Evolutionary conservation across 1,140 invertebrate species (phyloP), one percentile per base, ranked within the genome.

Genomic region (Leptoteleia sp.): DNA sequence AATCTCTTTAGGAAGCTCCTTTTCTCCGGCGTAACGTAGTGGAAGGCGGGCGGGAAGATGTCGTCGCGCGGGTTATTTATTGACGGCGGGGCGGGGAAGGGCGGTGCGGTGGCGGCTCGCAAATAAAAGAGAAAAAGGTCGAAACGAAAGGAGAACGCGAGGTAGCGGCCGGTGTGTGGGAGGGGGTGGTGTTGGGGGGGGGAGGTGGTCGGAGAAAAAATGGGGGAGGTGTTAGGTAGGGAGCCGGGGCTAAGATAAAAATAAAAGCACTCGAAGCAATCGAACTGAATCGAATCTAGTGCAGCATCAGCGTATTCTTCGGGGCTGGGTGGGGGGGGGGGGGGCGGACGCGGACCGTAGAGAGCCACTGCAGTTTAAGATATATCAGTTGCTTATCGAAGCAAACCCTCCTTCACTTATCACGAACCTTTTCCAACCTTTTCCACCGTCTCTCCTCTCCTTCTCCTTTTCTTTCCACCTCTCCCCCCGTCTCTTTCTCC

Each of bases 321-420:
- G 42, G 27, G 35, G 70, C 70, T 64, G 47, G 33, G 43, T 45
- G 25, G 29, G 11, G 17, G 13, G 22, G 4, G 29, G 48, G 1
- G 8, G 13, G 33, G 13, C 2, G 19, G 5, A 42, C n/a, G 76
- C 50, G 37, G 70, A 76, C 68, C n/a, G n/a, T 59, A 65, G 16
- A 80, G 76, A 81, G 78, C 70, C 59, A 65, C 76, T 73, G 72
- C 61, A 76, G 78, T 47, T 81, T 67, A 65, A 80, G 77, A 84
- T 82, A 81, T 84, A 82, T 82, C 62, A 79, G 83, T 79, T 86
- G 81, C 84, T 85, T 84, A 85, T 86, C 84, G 79, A 82, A 70
- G 77, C 71, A 59, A 80, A 79, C 72, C 48, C 68, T 78, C 65
- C 50, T 50, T 65, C 64, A 76, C 64, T 68, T 76, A 76, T 76